Base-by-base conservation (phyloP, 2,888 invertebrate species). In the Leptopilina syphax region DNA sequence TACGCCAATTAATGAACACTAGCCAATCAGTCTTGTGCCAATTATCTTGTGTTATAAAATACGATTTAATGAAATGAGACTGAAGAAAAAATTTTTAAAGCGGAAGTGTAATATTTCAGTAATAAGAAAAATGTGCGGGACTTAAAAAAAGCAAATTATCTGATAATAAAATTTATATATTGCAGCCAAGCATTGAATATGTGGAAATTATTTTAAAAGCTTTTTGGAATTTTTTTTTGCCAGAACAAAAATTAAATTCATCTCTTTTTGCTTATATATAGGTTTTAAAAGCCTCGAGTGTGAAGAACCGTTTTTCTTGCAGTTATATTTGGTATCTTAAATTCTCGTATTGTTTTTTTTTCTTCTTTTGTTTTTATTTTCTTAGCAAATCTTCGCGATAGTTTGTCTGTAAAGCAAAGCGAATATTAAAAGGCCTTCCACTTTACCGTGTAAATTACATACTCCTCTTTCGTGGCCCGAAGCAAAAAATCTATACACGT, bases 361-460 rank as follows among this genome's bases (percentile, higher is more conserved):
- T 47, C 8, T 47, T 1, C 5, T 9, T 9, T 34, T 34, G 34
- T 1, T 34, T 34, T 34, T 34, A 34, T 34, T 34, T 34, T 34
- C 34, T 34, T 34, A 34, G 34, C 10, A 5, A 12, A 6, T 65
- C 27, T 65, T 3, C 27, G 18, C 65, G 44, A 50, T 3, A 50
- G 12, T 27, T 27, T 27, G 65, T 27, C 41, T 67, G 68, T 79
- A 80, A 79, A 73, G 77, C 70, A 76, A 54, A 65, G 18, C 83
- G 77, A 80, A 80, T 82, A 82, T 81, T 80, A 80, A 83, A 82
- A 76, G 78, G 79, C 80, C 81, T 80, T 83, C 44, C 81, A 82
- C 82, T 83, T 77, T 80, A 66, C 54, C 73, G 81, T 84, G 83
- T 84, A 79, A 84, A 85, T 85, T 84, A 85, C 84, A 83, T 78